Conservation (phyloP, 2,888 invertebrate species). For the Dyspetes luteomarginatus region DNA sequence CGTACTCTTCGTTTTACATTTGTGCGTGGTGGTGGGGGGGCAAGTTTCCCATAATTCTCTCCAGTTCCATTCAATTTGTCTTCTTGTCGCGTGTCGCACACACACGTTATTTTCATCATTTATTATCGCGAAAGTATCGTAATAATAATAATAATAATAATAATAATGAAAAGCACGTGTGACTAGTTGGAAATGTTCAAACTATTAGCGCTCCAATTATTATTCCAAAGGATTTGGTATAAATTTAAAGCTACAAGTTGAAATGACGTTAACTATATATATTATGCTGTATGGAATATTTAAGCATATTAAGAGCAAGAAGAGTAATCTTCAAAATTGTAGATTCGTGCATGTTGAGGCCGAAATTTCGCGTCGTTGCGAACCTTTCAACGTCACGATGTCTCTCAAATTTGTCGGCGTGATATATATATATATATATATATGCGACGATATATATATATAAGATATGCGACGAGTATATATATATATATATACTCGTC, state of each 20-base stretch:
- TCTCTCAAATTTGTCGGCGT: slow-evolving; percentile 70
- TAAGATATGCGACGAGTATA: neutral
- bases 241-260: neutral
- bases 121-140: slow-evolving; percentile 26
- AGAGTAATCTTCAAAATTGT: no score
- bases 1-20: neutral
- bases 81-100: slow-evolving; percentile 14
- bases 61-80: slow-evolving; percentile 47
- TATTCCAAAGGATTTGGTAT: neutral
- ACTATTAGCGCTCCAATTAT: slow-evolving; percentile 20
- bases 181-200: no score
- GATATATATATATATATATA: neutral
- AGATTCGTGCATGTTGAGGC: no score
- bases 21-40: neutral
- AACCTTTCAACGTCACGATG: slow-evolving; percentile 70
- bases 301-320: no score
- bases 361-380: slow-evolving; percentile 32
- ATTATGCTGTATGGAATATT: no score
- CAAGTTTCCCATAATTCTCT: slow-evolving; percentile 28
- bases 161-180: no score
- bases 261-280: no score
- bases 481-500: neutral
- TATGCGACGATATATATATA: slow-evolving; percentile 36
- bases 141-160: neutral
- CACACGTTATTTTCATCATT: slow-evolving; percentile 15